Conservation (phyloP, 2,113 vertebrate species). For the Lethenteron camtschaticum region DNA sequence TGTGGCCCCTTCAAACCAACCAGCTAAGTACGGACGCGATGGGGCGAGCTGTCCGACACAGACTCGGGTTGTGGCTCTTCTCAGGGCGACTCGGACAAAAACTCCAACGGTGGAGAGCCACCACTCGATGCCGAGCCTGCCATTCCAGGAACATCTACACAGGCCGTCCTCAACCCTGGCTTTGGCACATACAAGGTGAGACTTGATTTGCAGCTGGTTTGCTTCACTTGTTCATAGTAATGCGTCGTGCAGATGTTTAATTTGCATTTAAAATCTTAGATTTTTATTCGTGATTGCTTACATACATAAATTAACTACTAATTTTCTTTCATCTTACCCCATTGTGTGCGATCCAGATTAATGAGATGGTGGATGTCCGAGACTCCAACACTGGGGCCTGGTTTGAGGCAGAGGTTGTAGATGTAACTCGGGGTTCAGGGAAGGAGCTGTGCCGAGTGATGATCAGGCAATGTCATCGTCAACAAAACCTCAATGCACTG, state of each 20-base stretch:
- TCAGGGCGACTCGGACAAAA: slow-evolving; percentile 74
- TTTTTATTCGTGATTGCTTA: too few relatives aligned
- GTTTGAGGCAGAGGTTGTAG: slow-evolving; percentile 71
- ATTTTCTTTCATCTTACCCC: too few relatives aligned
- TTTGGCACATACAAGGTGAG: slow-evolving; percentile 60
- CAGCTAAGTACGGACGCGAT: slow-evolving; percentile 12
- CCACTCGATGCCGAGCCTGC: slow-evolving; percentile 31
- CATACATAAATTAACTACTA: too few relatives aligned
- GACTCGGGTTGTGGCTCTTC: slow-evolving; percentile 74
- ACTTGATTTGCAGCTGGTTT: not conserved
- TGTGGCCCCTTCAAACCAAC: slow-evolving; percentile 25
- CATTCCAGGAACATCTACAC: slow-evolving; percentile 17
- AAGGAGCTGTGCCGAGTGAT: slow-evolving; percentile 8
- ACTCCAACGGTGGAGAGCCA: slow-evolving; percentile 48
- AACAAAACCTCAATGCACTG: slow-evolving; percentile 10
- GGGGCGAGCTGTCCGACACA: slow-evolving; percentile 66
- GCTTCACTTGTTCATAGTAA: too few relatives aligned
- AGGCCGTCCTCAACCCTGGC: slow-evolving; percentile 21
- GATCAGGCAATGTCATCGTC: slow-evolving; percentile 11
- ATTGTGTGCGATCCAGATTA: slow-evolving; percentile 25
- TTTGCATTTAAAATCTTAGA: too few relatives aligned
- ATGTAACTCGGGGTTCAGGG: slow-evolving; percentile 29
- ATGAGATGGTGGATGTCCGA: slow-evolving; percentile 64
- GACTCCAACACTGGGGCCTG: slow-evolving; percentile 79
- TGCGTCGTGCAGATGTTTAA: too few relatives aligned